Evolutionary conservation across 2,888 invertebrate species (phyloP).

Genomic region (Aphodius sticticus): DNA sequence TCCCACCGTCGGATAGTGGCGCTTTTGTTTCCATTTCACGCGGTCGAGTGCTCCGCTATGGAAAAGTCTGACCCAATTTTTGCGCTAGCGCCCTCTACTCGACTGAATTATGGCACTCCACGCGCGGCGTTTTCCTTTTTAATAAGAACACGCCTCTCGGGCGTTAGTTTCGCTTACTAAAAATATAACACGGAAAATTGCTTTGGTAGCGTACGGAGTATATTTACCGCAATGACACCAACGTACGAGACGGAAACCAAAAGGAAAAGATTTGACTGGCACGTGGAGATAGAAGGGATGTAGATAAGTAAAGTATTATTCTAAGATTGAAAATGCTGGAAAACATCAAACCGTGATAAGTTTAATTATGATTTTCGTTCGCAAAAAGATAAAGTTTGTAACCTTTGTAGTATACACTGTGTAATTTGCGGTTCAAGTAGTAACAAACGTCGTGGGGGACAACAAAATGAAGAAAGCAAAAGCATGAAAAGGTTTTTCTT

Average conservation of each 20-base stretch:
- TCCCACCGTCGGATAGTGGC: background rate
- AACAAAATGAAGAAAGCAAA: too few species aligned
- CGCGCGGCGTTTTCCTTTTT: slow-evolving; percentile 4
- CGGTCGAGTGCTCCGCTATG: background rate
- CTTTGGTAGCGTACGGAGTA: background rate
- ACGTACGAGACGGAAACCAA: background rate
- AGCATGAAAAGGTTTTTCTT: too few species aligned
- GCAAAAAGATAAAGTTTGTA: too few species aligned
- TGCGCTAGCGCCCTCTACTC: background rate
- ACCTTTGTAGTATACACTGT: too few species aligned
- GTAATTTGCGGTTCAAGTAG: too few species aligned
- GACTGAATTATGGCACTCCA: background rate
- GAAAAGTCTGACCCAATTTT: background rate
- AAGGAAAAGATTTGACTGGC: background rate
- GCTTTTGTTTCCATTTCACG: background rate
- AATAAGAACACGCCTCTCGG: background rate
- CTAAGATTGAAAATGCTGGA: background rate
- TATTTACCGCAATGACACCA: background rate
- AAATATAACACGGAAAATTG: background rate
- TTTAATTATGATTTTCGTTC: too few species aligned
- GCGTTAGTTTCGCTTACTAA: slow-evolving; percentile 4
- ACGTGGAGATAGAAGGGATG: background rate
- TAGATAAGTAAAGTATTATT: background rate
- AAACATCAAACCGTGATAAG: background rate
- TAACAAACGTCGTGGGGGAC: too few species aligned